Evolutionary conservation across 2,888 invertebrate genomes (phyloP), one percentile per base, ranked within the genome.

Genomic region (Hermaeophaga mercurialis): DNA sequence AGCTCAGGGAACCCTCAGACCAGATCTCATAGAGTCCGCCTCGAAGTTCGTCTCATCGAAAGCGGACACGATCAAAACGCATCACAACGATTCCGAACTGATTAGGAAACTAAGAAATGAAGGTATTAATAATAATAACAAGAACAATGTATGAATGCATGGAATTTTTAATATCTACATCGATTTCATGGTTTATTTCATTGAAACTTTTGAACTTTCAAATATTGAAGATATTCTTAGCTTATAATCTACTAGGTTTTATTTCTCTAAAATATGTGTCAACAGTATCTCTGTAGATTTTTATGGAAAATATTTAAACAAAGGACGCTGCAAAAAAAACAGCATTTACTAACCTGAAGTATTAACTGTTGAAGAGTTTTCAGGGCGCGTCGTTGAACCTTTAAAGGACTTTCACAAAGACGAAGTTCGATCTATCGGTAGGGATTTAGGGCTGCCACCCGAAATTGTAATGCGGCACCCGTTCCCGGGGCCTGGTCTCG

Each of bases 391-490:
- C 14, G 90, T 99, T 8, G 99, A 99, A 78, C 99, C 99, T n/a
- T 82, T 99, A 54, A 90, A 89, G 79, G 98, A 99, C 81, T 99
- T 99, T 77, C 99, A 99, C 79, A 99, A 99, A 81, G 98, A 98
- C 75, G 98, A 98, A 84, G 94, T 94, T 15, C 85, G 98, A 56
- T 84, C 85, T 54, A 80, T 99, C 62, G 99, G 99, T 47, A 80
- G 86, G 71, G 94, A 94, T 79, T 82, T 99, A 55, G 96, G 96
- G 0, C 82, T 99, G 61, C 92, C 96, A 7, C 77, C 84, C 33
- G 86, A 90, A 66, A 80, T 99, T 66, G 93, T 99, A 56, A 88
- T 93, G 80, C 84, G 98, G 64, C 99, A 99, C 79, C 99, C 99
- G 38, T 99, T 98, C 81, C 99, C 99, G 12, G 96, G 99, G 1